Evolutionary conservation across 2,888 invertebrate genomes (phyloP).

Genomic region (Malachius bipustulatus): DNA sequence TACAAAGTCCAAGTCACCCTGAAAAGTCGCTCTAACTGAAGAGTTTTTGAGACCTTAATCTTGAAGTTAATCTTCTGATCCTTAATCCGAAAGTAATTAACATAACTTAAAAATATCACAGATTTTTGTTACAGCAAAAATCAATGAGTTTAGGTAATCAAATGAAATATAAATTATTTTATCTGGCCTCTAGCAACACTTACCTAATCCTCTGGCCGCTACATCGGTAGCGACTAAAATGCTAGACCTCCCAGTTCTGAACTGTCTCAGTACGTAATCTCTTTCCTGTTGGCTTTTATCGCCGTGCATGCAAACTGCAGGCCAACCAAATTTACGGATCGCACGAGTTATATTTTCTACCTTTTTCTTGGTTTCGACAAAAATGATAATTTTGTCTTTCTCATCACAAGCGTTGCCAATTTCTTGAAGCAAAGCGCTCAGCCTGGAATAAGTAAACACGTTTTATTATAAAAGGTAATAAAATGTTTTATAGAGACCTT

Average conservation of each 20-base stretch:
- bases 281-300: constrained; percentile 91
- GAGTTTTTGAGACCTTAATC: too few relatives aligned
- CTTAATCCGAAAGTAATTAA: too few relatives aligned
- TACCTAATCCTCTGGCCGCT: constrained; percentile 91
- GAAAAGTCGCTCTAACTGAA: too few relatives aligned
- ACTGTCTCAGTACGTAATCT: constrained; percentile 83
- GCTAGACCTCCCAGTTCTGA: constrained; percentile 72
- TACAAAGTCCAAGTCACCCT: too few relatives aligned
- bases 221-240: constrained; percentile 97
- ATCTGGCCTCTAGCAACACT: too few relatives aligned
- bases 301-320: constrained; percentile 80
- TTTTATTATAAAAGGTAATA: too few relatives aligned
- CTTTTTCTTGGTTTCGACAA: constrained; percentile 92
- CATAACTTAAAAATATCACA: too few relatives aligned
- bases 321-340: constrained; percentile 64
- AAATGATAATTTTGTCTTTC: constrained; percentile 85
- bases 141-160: too few relatives aligned
- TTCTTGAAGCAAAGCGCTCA: constrained; percentile 63
- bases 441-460: constrained; percentile 39
- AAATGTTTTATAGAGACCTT: too few relatives aligned
- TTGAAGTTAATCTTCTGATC: too few relatives aligned
- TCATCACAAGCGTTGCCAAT: constrained; percentile 65
- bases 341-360: constrained; percentile 61
- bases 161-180: too few relatives aligned
- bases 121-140: too few relatives aligned